A percentile compares a stretch with the other conserved stretches of the same genome.
phyloP scores from a whole-genome alignment of 1,140 invertebrate genomes.

The Leptinotarsa undecemlineata region DNA sequence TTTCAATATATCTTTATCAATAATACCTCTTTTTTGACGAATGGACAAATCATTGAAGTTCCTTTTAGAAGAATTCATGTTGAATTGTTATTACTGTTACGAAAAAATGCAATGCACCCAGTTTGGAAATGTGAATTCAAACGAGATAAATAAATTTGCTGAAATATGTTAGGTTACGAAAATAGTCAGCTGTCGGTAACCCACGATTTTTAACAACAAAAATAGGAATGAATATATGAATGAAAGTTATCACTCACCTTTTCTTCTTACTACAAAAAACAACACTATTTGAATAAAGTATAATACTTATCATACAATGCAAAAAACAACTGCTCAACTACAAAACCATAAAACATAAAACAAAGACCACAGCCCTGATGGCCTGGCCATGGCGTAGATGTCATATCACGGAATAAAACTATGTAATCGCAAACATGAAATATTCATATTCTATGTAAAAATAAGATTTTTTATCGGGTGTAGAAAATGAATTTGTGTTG shows the following conservation, averaged over 20 bases:
- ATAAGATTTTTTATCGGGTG: neutral
- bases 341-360: neutral
- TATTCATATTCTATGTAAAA: neutral
- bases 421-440: neutral
- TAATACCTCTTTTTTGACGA: neutral
- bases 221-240: neutral
- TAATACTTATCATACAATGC: neutral
- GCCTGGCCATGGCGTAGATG: neutral
- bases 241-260: neutral
- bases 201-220: neutral
- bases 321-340: neutral
- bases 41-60: conserved; percentile 5
- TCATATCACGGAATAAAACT: conserved; percentile 1
- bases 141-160: neutral
- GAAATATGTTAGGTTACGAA: conserved; percentile 2
- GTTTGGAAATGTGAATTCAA: neutral
- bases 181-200: neutral
- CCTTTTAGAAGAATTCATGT: conserved; percentile 6
- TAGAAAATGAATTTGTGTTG: neutral
- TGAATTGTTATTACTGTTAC: neutral
- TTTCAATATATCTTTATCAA: conserved; percentile 3
- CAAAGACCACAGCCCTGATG: neutral
- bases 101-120: neutral
- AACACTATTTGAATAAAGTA: neutral
- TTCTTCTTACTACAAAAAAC: neutral